Conservation (phyloP, 2,113 vertebrate genomes). For the Lutjanus erythropterus region DNA sequence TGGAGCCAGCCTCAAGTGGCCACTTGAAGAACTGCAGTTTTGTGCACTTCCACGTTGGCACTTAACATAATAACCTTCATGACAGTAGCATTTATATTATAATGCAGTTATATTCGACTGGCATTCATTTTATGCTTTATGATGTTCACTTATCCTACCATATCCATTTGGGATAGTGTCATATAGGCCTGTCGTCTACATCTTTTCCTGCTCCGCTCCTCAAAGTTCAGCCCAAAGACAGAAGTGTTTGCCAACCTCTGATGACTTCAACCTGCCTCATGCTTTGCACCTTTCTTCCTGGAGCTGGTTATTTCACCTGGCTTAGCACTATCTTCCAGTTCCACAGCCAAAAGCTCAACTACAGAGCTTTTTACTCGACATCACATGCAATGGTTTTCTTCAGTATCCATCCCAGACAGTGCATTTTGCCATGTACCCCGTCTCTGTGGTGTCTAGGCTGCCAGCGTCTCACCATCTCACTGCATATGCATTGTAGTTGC, state of each 20-base stretch:
- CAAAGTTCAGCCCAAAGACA: slow-evolving; percentile 23
- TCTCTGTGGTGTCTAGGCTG: background rate
- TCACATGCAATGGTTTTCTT: background rate
- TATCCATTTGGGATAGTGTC: too few relatives aligned
- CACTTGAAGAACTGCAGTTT: too few relatives aligned
- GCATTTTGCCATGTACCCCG: background rate
- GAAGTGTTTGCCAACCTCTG: slow-evolving; percentile 25
- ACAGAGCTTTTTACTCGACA: slow-evolving; percentile 13
- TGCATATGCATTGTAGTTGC: background rate
- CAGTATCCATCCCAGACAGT: background rate
- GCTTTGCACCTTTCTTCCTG: background rate
- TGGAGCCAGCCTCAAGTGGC: too few relatives aligned
- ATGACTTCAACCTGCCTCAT: slow-evolving; percentile 5
- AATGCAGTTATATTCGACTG: too few relatives aligned
- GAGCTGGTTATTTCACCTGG: slow-evolving; percentile 9
- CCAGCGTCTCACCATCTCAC: background rate
- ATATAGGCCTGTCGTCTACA: too few relatives aligned
- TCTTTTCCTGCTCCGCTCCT: too few relatives aligned
- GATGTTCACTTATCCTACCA: too few relatives aligned
- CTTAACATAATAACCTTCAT: too few relatives aligned
- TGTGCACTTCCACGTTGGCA: too few relatives aligned
- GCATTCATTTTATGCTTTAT: too few relatives aligned
- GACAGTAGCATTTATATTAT: too few relatives aligned
- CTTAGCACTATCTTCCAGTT: slow-evolving; percentile 2
- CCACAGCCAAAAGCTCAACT: background rate